Evolutionary conservation across 1,140 invertebrate genomes (phyloP).

Genomic region (Pachypsylla venusta): DNA sequence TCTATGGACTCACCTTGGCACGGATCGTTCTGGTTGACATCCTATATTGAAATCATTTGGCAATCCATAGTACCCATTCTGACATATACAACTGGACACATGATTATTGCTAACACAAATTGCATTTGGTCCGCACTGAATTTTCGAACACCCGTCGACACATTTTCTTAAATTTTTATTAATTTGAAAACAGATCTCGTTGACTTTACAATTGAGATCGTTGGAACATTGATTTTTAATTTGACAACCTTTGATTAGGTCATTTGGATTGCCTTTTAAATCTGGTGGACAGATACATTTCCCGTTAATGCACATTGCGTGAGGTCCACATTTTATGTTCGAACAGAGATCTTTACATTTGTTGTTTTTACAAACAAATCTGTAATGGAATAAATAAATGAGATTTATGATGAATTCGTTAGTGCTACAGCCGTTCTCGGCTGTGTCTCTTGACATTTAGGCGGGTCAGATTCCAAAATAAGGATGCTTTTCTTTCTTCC

Average conservation of each 20-base stretch:
- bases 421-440: too few species aligned
- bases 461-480: too few species aligned
- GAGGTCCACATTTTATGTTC: constrained; percentile 56
- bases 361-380: constrained; percentile 48
- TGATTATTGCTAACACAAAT: constrained; percentile 68
- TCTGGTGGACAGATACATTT: constrained; percentile 63
- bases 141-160: constrained; percentile 67
- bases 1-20: constrained; percentile 27
- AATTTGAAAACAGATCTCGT: constrained; percentile 73
- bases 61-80: constrained; percentile 60
- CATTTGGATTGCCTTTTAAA: constrained; percentile 58
- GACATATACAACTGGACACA: constrained; percentile 67
- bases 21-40: constrained; percentile 46
- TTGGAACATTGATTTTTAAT: constrained; percentile 54
- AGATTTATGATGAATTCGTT: too few species aligned
- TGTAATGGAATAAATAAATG: constrained; percentile 17
- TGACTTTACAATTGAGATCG: constrained; percentile 59
- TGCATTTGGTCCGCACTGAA: constrained; percentile 80
- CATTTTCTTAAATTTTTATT: constrained; percentile 60
- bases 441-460: too few species aligned
- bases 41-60: constrained; percentile 57
- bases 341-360: constrained; percentile 58
- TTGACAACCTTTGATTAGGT: constrained; percentile 49
- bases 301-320: constrained; percentile 62
- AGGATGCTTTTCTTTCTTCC: too few species aligned